Conservation (phyloP, 2,888 invertebrate species). For the Epinotia brunnichana region DNA sequence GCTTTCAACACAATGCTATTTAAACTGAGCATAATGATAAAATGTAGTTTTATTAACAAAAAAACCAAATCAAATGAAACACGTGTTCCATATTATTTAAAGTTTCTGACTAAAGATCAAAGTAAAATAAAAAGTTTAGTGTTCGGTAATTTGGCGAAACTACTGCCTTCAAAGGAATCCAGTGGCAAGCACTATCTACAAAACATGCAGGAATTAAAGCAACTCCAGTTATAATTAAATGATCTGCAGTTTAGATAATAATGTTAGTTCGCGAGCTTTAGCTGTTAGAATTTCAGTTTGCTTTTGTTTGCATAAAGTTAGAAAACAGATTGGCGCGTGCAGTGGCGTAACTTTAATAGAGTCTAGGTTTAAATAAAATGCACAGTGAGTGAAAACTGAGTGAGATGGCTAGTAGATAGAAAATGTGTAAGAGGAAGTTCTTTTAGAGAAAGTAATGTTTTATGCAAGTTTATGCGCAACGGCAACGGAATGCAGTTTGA, state of each 20-base stretch:
- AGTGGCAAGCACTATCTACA: constrained; percentile 8
- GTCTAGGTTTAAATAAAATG: background rate
- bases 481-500: background rate
- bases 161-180: background rate
- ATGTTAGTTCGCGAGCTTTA: constrained; percentile 18
- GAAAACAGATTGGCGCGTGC: constrained; percentile 4
- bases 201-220: constrained; percentile 24
- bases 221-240: constrained; percentile 24
- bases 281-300: constrained; percentile 11
- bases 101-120: too few relatives aligned
- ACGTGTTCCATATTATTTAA: too few relatives aligned
- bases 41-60: too few relatives aligned
- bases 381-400: constrained; percentile 3
- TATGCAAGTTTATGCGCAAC: constrained; percentile 4
- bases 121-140: too few relatives aligned
- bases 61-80: too few relatives aligned
- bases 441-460: constrained; percentile 2
- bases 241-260: constrained; percentile 28
- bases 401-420: background rate
- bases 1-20: too few relatives aligned
- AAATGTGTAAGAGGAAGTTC: constrained; percentile 16
- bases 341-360: constrained; percentile 18
- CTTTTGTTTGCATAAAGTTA: constrained; percentile 20
- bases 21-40: too few relatives aligned
- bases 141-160: too few relatives aligned